A percentile compares a stretch with the other conserved stretches of the same genome.
phyloP scores from a whole-genome alignment of 2,888 invertebrate genomes.

The Drosophila maculinotata region DNA sequence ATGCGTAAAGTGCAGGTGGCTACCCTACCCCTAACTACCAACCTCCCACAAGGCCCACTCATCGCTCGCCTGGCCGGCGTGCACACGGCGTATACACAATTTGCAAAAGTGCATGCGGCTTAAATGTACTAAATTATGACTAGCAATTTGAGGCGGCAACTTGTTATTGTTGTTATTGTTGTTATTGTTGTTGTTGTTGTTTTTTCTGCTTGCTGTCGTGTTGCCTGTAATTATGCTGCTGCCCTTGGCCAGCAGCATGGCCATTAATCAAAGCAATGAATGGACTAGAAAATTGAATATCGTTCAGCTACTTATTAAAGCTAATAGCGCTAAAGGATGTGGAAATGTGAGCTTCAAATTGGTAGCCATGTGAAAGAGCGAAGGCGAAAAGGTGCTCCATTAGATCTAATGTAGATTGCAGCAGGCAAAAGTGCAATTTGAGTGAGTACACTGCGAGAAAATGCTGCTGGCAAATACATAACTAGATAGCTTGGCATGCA shows the following conservation, averaged over 20 bases:
- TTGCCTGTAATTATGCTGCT: neutral
- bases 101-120: conserved; percentile 12
- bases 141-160: conserved; percentile 6
- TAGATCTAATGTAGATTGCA: neutral
- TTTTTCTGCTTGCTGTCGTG: too few species aligned
- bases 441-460: neutral
- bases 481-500: too few species aligned
- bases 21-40: neutral
- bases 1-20: conserved; percentile 12
- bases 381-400: neutral
- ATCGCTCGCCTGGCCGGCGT: too few species aligned
- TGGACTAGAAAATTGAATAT: neutral
- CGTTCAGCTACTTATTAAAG: neutral
- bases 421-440: neutral
- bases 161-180: neutral
- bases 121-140: conserved; percentile 22
- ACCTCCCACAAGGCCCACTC: neutral
- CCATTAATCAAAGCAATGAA: conserved; percentile 8
- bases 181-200: neutral
- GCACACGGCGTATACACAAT: conserved; percentile 36
- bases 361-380: neutral
- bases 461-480: neutral
- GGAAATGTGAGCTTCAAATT: neutral
- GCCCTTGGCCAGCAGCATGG: conserved; percentile 1
- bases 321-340: neutral